Conservation (phyloP, 2,888 invertebrate genomes). For the Cyclophora punctaria region DNA sequence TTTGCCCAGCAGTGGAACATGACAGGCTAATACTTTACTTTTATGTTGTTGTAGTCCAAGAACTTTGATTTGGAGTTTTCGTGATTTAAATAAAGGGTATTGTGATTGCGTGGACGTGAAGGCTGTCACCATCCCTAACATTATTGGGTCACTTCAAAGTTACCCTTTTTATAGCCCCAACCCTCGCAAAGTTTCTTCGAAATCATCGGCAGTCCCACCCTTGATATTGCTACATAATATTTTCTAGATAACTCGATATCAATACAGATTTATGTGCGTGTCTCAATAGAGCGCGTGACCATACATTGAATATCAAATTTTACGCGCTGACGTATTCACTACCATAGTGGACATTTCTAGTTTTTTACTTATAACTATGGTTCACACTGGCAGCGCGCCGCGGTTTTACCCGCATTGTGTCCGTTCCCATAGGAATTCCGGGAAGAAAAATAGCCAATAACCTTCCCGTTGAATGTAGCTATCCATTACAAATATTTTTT, state of each 20-base stretch:
- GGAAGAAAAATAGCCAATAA: too few species aligned
- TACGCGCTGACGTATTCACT: conserved; percentile 13
- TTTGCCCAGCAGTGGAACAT: too few species aligned
- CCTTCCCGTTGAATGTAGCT: too few species aligned
- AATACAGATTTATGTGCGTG: conserved; percentile 30
- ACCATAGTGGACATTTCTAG: too few species aligned
- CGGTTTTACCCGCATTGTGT: too few species aligned
- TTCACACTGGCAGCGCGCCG: too few species aligned
- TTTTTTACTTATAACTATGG: too few species aligned
- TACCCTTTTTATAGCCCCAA: conserved; percentile 62
- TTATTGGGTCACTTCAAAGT: conserved; percentile 43
- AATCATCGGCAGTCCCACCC: conserved; percentile 53
- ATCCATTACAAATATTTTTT: too few species aligned
- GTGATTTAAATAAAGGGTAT: too few species aligned
- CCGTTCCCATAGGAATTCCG: too few species aligned
- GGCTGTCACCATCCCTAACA: conserved; percentile 38
- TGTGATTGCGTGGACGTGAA: conserved; percentile 4
- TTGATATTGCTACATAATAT: conserved; percentile 51
- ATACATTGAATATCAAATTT: conserved; percentile 17
- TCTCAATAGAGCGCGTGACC: conserved; percentile 25
- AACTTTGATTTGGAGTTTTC: conserved; percentile 9
- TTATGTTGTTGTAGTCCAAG: neutral
- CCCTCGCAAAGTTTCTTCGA: conserved; percentile 51
- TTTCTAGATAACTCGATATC: conserved; percentile 33
- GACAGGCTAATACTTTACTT: too few species aligned